Conservation (phyloP, 2,888 invertebrate genomes). For the Phortica okadai region DNA sequence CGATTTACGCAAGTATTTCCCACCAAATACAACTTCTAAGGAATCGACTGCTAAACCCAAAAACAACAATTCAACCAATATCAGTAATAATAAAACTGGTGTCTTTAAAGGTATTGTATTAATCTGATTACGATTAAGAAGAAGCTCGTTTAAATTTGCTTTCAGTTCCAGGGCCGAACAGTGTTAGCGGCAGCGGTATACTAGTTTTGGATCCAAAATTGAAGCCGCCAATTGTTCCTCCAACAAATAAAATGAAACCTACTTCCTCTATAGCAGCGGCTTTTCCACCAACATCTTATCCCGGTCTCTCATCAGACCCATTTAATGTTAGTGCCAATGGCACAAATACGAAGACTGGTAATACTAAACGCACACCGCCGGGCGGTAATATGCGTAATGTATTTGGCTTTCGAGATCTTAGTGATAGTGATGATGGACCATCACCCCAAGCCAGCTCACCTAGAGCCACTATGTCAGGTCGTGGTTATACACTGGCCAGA, state of each 20-base stretch:
- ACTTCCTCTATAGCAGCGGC: constrained; percentile 41
- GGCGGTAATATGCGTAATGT: constrained; percentile 61
- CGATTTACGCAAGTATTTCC: constrained; percentile 58
- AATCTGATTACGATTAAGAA: too few relatives aligned
- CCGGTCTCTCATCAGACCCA: constrained; percentile 57
- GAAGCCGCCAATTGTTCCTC: neutral
- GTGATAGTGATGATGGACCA: constrained; percentile 12
- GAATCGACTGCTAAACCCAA: too few relatives aligned
- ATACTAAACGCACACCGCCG: neutral
- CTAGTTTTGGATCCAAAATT: neutral
- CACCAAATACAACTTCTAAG: neutral
- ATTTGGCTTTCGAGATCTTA: constrained; percentile 60
- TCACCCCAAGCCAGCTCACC: neutral
- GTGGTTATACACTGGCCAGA: constrained; percentile 55
- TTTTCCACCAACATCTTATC: constrained; percentile 65
- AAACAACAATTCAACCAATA: neutral
- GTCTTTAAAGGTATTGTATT: too few relatives aligned
- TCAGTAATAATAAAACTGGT: neutral
- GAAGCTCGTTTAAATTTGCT: too few relatives aligned
- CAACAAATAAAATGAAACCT: neutral
- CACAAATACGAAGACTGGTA: neutral
- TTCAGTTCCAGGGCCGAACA: neutral
- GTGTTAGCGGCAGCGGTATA: neutral
- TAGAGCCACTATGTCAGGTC: constrained; percentile 48
- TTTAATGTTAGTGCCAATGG: constrained; percentile 39